Conservation (phyloP, 2,888 invertebrate genomes). For the Cantharis nigra region DNA sequence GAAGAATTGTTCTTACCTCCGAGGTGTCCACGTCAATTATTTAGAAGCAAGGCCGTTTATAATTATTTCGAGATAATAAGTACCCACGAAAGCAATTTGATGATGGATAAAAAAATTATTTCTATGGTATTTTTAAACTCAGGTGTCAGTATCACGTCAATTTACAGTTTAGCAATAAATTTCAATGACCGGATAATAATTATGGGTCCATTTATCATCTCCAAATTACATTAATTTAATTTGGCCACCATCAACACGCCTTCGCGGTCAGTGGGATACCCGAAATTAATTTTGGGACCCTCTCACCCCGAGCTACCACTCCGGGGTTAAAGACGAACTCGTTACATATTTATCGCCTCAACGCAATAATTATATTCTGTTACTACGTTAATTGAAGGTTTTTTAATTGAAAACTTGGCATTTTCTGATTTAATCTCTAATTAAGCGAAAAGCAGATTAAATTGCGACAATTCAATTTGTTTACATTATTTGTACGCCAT, state of each 20-base stretch:
- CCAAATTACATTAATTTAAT: background rate
- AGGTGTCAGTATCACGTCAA: constrained; percentile 1
- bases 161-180: constrained; percentile 1
- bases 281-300: background rate
- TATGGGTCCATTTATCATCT: background rate
- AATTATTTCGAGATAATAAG: constrained; percentile 2
- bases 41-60: constrained; percentile 3
- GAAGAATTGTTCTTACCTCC: background rate
- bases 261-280: background rate
- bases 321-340: background rate
- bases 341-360: background rate
- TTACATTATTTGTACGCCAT: background rate
- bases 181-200: background rate
- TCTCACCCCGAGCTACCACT: background rate
- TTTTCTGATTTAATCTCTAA: background rate
- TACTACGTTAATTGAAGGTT: background rate
- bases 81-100: constrained; percentile 1
- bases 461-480: background rate
- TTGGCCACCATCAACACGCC: background rate
- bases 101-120: background rate
- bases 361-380: background rate
- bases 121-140: background rate
- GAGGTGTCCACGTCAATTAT: background rate
- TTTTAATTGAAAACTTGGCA: background rate
- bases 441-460: background rate